Base-by-base conservation (phyloP, 2,888 invertebrate genomes). In the Myathropa florea region DNA sequence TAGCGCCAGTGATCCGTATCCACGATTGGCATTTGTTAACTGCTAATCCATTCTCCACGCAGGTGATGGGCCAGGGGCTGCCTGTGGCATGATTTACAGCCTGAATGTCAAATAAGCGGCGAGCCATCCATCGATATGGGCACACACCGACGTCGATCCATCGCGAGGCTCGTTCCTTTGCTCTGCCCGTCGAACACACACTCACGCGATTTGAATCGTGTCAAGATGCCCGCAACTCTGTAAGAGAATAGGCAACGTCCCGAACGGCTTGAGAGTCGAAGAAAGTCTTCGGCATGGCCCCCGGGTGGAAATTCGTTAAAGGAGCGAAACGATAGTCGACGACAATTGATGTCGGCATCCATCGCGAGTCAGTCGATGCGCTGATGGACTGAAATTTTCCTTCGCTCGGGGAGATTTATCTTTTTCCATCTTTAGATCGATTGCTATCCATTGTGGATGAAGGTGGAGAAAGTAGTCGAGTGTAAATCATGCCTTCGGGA, bases 191-290 rank as follows among this genome's bases (percentile, higher is more conserved):
- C 23, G 10, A n/a, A 18, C 24, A 57, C 24, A 53, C 53, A 18
- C n/a, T 2, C 53, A 12, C 53, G 59, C 79, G 57, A 68, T 73
- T 53, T 53, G 80, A 84, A 80, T 80, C 80, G 80, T 84, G 70
- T 80, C 83, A 84, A 70, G 28, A 68, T 61, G 9, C 7, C 33
- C 10, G 26, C 21, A 57, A 23, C 7, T 21, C 33, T 2, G 30
- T 9, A 53, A 53, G 23, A 26, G 33, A 53, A 61, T 59, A 67
- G 59, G 73, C 60, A 68, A 70, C 68, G 64, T 83, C 83, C 83
- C 80, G 80, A 83, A 75, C 60, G 83, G 83, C 83, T 79, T 84
- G 60, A 70, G 71, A 63, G 53, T 68, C 71, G 71, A 84, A 84
- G 84, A 85, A 85, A 85, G 84, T 85, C 61, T 30, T 30, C 3